phyloP scores from a whole-genome alignment of 2,113 vertebrate species.

The Muntiacus muntjak region DNA sequence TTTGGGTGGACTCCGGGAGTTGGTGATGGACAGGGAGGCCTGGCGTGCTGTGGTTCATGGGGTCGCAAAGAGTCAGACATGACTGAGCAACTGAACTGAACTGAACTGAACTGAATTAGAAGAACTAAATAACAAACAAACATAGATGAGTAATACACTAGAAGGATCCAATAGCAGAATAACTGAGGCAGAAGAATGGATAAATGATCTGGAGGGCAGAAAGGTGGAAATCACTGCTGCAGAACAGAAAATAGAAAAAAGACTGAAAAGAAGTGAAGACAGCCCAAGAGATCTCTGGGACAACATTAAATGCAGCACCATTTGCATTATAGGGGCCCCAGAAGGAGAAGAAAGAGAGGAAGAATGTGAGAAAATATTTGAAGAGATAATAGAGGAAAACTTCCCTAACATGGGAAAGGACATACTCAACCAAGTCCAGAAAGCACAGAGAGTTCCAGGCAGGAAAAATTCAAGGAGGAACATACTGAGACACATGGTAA shows the following conservation, averaged over 20 bases:
- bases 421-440: neutral
- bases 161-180: neutral
- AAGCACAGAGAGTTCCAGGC: neutral
- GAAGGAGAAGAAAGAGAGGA: neutral
- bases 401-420: neutral
- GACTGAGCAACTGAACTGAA: neutral
- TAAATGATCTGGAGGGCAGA: neutral
- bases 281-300: neutral
- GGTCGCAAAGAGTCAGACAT: rapidly evolving
- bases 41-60: rapidly evolving
- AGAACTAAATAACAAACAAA: neutral
- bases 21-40: no score
- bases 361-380: neutral
- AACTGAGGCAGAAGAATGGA: neutral
- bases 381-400: neutral
- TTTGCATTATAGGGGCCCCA: neutral
- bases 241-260: neutral
- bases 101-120: neutral
- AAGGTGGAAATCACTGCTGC: neutral
- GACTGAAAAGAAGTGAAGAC: neutral
- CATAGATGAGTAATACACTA: neutral
- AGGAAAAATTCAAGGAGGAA: neutral
- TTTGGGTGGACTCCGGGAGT: no score
- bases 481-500: neutral
- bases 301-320: neutral